These are phyloP conservation scores for Pharmacophagus antenor DNA, from an alignment of 2,888 invertebrate genomes.

Conservation along the genomic window DNA sequence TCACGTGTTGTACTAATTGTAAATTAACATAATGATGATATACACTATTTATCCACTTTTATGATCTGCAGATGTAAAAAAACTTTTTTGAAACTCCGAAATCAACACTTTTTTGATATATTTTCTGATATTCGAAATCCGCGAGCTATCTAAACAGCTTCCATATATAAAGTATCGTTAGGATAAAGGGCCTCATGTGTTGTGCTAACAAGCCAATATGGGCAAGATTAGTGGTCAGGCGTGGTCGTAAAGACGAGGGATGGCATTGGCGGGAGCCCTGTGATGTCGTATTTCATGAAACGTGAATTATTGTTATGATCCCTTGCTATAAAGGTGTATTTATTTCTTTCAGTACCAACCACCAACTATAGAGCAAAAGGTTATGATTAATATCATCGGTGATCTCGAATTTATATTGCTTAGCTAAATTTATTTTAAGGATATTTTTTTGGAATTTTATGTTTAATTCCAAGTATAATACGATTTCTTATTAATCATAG, in stretches of 20 bases:
- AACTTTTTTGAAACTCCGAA: too few relatives aligned
- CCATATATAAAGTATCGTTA: conserved; percentile 31
- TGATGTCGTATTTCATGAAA: conserved; percentile 60
- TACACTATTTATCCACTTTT: background rate
- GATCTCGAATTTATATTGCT: background rate
- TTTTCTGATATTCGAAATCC: too few relatives aligned
- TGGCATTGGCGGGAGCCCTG: conserved; percentile 37
- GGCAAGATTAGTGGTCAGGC: conserved; percentile 58
- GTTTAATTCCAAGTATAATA: too few relatives aligned
- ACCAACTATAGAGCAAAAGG: background rate
- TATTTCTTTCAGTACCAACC: conserved; percentile 13
- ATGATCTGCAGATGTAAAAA: background rate
- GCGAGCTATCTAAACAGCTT: background rate
- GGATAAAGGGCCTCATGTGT: conserved; percentile 40
- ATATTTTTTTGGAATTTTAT: too few relatives aligned
- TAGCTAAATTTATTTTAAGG: too few relatives aligned
- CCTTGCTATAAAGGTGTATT: conserved; percentile 32
- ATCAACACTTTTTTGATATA: too few relatives aligned
- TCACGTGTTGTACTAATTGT: too few relatives aligned
- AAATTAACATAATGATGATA: too few relatives aligned
- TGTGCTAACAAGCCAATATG: conserved; percentile 70
- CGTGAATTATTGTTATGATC: conserved; percentile 66
- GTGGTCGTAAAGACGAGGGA: conserved; percentile 42
- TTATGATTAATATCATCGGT: background rate
- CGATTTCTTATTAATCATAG: too few relatives aligned